Evolutionary conservation across 1,140 invertebrate species (phyloP).

Genomic region (Eurosta solidaginis): DNA sequence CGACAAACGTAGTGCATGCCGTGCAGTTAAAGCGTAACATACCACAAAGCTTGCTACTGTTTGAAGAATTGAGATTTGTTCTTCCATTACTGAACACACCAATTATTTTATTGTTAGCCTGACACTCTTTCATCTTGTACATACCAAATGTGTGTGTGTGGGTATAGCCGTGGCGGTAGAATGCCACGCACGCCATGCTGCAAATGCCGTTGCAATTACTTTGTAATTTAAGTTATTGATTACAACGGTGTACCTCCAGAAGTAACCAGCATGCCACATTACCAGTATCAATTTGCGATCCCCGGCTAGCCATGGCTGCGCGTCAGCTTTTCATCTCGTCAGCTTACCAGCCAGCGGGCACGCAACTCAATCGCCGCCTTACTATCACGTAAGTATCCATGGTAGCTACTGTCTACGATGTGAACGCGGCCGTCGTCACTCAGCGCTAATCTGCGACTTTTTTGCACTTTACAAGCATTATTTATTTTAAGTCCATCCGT

Average conservation of each 20-base stretch:
- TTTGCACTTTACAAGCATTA: not conserved
- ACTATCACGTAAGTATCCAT: not conserved
- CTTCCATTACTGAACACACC: not conserved
- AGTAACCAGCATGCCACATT: not conserved
- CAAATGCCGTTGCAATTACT: slow-evolving; percentile 58
- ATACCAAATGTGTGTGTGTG: not conserved
- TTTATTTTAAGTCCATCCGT: not conserved
- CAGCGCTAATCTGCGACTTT: slow-evolving; percentile 22
- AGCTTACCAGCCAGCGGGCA: slow-evolving; percentile 32
- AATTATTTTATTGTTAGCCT: not conserved
- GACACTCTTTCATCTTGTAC: not conserved
- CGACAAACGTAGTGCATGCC: no score
- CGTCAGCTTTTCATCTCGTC: no score
- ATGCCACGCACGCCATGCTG: slow-evolving; percentile 30
- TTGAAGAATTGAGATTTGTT: not conserved
- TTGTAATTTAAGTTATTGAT: slow-evolving; percentile 61
- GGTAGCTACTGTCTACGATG: slow-evolving; percentile 15
- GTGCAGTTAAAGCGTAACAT: not conserved
- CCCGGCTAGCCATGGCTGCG: no score
- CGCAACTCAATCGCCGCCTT: slow-evolving; percentile 22
- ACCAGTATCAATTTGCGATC: not conserved
- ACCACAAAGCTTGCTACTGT: slow-evolving; percentile 2
- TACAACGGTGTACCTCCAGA: slow-evolving; percentile 38
- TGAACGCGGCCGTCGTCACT: slow-evolving; percentile 25
- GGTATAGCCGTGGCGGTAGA: not conserved